These are phyloP conservation scores for Hydrozoanthus gracilis DNA, from an alignment of 92 coral and sea anemone species.

Conservation along the genomic window DNA sequence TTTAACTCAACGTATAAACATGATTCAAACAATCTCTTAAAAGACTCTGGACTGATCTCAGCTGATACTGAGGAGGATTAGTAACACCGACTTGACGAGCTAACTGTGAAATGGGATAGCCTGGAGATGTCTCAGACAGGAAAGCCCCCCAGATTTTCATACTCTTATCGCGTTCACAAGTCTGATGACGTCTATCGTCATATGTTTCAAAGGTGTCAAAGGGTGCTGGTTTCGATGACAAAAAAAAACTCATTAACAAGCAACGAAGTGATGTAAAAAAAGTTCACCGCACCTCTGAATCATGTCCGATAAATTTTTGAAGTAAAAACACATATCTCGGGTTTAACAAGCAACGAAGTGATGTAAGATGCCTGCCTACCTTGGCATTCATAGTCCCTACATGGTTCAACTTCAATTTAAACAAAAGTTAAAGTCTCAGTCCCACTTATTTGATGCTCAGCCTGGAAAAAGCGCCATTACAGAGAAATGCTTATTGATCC, in stretches of 20 bases:
- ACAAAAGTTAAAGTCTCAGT: conserved; percentile 12
- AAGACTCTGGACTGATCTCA: no score
- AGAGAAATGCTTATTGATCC: conserved; percentile 54
- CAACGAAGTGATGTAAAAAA: conserved; percentile 58
- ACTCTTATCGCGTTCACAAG: background rate
- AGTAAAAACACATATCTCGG: no score
- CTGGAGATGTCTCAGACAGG: background rate
- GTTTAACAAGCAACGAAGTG: conserved; percentile 55
- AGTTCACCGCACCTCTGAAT: no score
- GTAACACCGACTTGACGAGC: no score
- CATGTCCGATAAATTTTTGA: no score
- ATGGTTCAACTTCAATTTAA: conserved; percentile 45
- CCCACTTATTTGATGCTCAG: conserved; percentile 41
- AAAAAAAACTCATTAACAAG: conserved; percentile 54
- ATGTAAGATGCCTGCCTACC: conserved; percentile 62
- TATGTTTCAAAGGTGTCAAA: background rate
- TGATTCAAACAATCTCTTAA: no score
- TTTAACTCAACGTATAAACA: no score
- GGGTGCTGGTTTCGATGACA: background rate
- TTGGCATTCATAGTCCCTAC: conserved; percentile 64
- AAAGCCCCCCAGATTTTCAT: background rate
- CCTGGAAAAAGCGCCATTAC: conserved; percentile 53
- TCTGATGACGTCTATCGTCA: conserved; percentile 2
- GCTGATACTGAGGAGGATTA: no score
- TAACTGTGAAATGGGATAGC: no score